A percentile compares a stretch with the other conserved stretches of the same genome.
Evolutionary conservation across 2,888 invertebrate species (phyloP).

Genomic region (Volucella inanis): DNA sequence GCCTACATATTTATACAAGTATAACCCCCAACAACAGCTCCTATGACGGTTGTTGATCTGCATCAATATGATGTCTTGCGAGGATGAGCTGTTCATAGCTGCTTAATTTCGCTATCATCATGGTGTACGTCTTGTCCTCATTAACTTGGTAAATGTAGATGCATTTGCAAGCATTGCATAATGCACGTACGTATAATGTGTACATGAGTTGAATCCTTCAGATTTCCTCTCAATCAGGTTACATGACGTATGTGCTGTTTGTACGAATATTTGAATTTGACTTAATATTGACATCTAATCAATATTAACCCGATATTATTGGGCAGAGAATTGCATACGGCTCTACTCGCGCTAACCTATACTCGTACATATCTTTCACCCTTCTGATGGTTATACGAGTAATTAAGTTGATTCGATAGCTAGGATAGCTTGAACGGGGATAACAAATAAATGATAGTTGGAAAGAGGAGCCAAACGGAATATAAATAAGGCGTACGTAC

Average conservation of each 20-base stretch:
- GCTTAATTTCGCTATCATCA: constrained; percentile 3
- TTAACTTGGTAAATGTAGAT: constrained; percentile 52
- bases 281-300: constrained; percentile 73
- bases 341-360: constrained; percentile 8
- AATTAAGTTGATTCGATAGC: constrained; percentile 58
- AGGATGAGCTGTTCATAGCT: constrained; percentile 14
- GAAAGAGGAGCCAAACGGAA: constrained; percentile 6
- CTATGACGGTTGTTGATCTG: constrained; percentile 37
- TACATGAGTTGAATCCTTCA: constrained; percentile 14
- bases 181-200: constrained; percentile 40
- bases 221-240: constrained; percentile 29
- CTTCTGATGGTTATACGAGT: constrained; percentile 50
- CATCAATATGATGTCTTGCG: constrained; percentile 32
- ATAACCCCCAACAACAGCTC: background rate
- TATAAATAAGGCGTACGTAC: background rate
- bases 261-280: constrained; percentile 50
- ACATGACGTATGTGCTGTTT: constrained; percentile 27
- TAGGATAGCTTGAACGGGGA: constrained; percentile 5
- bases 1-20: background rate
- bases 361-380: background rate
- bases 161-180: constrained; percentile 61
- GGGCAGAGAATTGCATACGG: constrained; percentile 23
- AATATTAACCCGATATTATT: constrained; percentile 55
- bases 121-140: constrained; percentile 45
- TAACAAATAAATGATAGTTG: background rate